phyloP scores from a whole-genome alignment of 1,140 invertebrate genomes.

The Pomacea maculata region DNA sequence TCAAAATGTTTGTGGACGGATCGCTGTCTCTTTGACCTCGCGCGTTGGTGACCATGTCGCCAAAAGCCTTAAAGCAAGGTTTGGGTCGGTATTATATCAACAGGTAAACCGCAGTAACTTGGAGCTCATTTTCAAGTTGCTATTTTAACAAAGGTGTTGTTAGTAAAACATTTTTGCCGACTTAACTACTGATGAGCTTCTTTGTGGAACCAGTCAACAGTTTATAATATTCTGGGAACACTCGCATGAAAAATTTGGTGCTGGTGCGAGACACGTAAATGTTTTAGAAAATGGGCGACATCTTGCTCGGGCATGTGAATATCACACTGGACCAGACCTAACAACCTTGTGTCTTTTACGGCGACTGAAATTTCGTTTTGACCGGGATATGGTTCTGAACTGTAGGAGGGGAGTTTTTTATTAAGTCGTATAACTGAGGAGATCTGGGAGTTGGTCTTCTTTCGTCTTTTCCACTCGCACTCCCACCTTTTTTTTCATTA shows the following conservation, averaged over 20 bases:
- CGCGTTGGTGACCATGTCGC: not conserved
- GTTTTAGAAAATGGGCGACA: slow-evolving; percentile 36
- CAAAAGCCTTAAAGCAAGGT: not conserved
- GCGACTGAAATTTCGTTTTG: not conserved
- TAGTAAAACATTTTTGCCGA: slow-evolving; percentile 28
- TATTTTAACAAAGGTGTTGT: not conserved
- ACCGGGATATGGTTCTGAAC: not conserved
- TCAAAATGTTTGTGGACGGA: slow-evolving; percentile 31
- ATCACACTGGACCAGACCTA: slow-evolving; percentile 22
- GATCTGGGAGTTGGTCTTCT: not conserved
- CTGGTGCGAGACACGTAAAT: slow-evolving; percentile 18
- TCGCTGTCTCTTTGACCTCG: slow-evolving; percentile 32
- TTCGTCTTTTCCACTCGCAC: slow-evolving; percentile 8
- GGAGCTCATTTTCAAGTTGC: too few species aligned
- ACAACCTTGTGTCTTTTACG: slow-evolving; percentile 4
- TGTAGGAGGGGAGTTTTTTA: not conserved
- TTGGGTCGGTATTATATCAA: slow-evolving; percentile 35
- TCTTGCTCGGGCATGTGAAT: slow-evolving; percentile 27
- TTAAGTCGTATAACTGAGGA: not conserved
- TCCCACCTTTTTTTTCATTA: slow-evolving; percentile 4
- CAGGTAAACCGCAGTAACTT: slow-evolving; percentile 15
- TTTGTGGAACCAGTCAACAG: slow-evolving; percentile 27
- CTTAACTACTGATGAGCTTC: slow-evolving; percentile 33
- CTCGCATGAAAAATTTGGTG: slow-evolving; percentile 35
- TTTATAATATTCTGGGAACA: slow-evolving; percentile 16